Conservation (phyloP, 2,113 vertebrate species). For the Cephalopholis sonnerati region DNA sequence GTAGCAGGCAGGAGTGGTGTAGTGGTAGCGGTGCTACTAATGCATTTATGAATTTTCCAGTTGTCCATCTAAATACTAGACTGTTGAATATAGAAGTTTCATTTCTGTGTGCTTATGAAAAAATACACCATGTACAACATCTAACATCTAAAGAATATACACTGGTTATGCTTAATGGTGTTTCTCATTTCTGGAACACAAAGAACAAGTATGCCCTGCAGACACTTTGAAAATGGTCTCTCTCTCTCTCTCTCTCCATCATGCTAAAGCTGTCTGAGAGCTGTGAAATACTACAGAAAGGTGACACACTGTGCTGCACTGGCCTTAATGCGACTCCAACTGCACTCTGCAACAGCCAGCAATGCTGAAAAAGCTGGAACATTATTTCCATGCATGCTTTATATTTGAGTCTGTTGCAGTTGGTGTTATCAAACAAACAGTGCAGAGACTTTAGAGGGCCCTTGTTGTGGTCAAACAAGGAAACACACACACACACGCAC, state of each 20-base stretch:
- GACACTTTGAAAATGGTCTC: not conserved
- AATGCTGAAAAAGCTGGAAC: not conserved
- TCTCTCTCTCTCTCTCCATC: slow-evolving; percentile 26
- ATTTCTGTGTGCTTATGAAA: not conserved
- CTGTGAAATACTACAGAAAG: slow-evolving; percentile 74
- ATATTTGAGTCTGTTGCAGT: slow-evolving; percentile 1
- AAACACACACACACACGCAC: not conserved
- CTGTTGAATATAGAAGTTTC: not conserved
- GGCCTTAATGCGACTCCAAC: slow-evolving; percentile 17
- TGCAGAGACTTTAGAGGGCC: not conserved
- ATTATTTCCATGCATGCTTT: not conserved
- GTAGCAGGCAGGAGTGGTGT: not conserved
- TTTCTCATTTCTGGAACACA: slow-evolving; percentile 8
- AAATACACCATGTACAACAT: not conserved
- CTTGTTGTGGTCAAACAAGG: not conserved
- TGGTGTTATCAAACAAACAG: not conserved
- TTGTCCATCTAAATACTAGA: not conserved
- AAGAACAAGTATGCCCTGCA: slow-evolving; percentile 8
- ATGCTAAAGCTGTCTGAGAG: slow-evolving; percentile 56
- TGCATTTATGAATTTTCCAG: not conserved
- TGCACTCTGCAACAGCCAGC: slow-evolving; percentile 2
- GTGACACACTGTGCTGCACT: slow-evolving; percentile 50
- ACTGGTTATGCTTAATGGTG: not conserved
- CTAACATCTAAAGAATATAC: not conserved
- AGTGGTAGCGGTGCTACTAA: not conserved